Conservation (phyloP, 1,140 invertebrate genomes). For the Monochamus saltuarius region DNA sequence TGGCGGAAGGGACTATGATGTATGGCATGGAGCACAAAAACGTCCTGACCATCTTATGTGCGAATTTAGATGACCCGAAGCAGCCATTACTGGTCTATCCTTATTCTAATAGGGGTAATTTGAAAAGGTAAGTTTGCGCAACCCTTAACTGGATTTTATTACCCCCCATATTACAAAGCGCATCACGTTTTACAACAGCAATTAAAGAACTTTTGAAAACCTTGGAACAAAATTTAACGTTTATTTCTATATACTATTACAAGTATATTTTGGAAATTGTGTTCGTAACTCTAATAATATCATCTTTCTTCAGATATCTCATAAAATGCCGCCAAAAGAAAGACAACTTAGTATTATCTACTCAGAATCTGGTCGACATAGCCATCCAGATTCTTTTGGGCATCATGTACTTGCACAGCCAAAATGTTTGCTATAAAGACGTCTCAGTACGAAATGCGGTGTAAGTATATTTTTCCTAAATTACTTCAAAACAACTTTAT, state of each 20-base stretch:
- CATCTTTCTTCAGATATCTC: slow-evolving; percentile 61
- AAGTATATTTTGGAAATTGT: too few species aligned
- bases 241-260: slow-evolving; percentile 1
- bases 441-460: slow-evolving; percentile 88
- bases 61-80: slow-evolving; percentile 73
- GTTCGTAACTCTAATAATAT: too few species aligned
- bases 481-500: not conserved
- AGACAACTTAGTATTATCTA: slow-evolving; percentile 62
- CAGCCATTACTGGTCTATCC: slow-evolving; percentile 81
- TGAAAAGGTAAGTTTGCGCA: slow-evolving; percentile 70
- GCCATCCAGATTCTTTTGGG: slow-evolving; percentile 85
- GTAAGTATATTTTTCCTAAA: slow-evolving; percentile 60
- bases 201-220: not conserved
- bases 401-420: slow-evolving; percentile 85
- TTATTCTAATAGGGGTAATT: slow-evolving; percentile 77
- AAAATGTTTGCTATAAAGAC: slow-evolving; percentile 87
- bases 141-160: slow-evolving; percentile 4
- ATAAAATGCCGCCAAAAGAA: slow-evolving; percentile 63
- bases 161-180: not conserved
- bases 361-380: slow-evolving; percentile 87
- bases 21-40: slow-evolving; percentile 81
- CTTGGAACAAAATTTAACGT: not conserved
- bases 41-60: slow-evolving; percentile 77
- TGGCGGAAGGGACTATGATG: slow-evolving; percentile 82
- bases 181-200: slow-evolving; percentile 1